phyloP scores from a whole-genome alignment of 2,113 vertebrate species.

The Nettapus auritus region DNA sequence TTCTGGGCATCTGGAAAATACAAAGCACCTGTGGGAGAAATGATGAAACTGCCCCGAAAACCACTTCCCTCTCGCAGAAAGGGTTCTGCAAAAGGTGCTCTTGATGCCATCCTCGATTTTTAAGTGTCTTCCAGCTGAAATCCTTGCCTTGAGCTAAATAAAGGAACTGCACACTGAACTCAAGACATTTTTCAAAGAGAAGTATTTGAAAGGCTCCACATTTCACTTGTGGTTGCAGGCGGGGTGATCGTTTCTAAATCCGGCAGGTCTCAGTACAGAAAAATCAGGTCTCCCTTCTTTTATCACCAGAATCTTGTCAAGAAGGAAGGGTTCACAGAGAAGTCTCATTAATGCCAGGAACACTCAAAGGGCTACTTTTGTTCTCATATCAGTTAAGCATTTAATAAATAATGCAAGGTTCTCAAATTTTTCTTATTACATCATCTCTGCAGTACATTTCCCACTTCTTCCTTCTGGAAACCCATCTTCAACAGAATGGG shows the following conservation, averaged over 20 bases:
- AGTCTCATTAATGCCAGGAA: not conserved
- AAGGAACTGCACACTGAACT: not conserved
- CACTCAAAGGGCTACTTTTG: not conserved
- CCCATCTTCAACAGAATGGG: not conserved
- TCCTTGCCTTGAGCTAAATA: not conserved
- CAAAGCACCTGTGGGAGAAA: not conserved
- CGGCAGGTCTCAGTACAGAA: not conserved
- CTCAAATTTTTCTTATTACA: not conserved
- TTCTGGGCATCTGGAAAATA: not conserved
- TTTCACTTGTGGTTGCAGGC: accelerated
- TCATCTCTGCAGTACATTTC: accelerated
- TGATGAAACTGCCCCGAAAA: not conserved
- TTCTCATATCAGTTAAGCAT: not conserved
- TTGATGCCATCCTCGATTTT: not conserved
- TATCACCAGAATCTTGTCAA: accelerated
- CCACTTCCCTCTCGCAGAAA: not conserved
- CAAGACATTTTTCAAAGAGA: not conserved
- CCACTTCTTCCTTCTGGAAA: not conserved
- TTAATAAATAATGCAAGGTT: not conserved
- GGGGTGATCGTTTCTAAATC: not conserved
- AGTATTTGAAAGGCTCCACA: not conserved
- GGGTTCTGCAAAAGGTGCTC: not conserved
- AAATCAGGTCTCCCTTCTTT: not conserved
- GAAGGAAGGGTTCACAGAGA: not conserved
- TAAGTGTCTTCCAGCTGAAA: not conserved